Conservation (phyloP, 1,140 invertebrate species). For the Diorhabda elongata region DNA sequence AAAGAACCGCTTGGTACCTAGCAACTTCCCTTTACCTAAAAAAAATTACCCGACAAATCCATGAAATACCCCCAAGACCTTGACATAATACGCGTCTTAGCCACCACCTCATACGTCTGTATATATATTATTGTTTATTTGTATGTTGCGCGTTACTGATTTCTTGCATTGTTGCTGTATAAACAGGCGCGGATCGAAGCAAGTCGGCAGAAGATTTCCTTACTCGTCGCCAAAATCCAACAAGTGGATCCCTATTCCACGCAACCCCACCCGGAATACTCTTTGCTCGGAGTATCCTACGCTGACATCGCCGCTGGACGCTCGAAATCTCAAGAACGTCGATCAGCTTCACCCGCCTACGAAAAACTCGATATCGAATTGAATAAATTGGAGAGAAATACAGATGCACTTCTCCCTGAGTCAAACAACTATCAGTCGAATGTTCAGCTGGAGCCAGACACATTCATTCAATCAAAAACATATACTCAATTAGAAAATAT, state of each 20-base stretch:
- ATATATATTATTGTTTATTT: slow-evolving; percentile 5
- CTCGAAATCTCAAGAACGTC: slow-evolving; percentile 35
- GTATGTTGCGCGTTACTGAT: slow-evolving; percentile 40
- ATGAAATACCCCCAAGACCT: slow-evolving; percentile 22
- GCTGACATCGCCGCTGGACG: slow-evolving; percentile 46
- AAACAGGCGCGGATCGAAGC: slow-evolving; percentile 68
- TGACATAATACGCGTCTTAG: slow-evolving; percentile 39
- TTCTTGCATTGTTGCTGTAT: slow-evolving; percentile 50
- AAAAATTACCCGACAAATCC: slow-evolving; percentile 23
- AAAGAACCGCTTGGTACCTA: slow-evolving; percentile 64
- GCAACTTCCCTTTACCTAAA: slow-evolving; percentile 26
- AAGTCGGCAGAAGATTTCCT: slow-evolving; percentile 62
- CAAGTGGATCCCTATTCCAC: slow-evolving; percentile 69
- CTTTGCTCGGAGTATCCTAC: slow-evolving; percentile 50
- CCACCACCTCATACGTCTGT: slow-evolving; percentile 38
- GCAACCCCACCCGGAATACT: slow-evolving; percentile 42
- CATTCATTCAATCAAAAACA: neutral
- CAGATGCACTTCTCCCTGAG: slow-evolving; percentile 16
- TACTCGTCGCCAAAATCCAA: slow-evolving; percentile 64
- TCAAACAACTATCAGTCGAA: neutral
- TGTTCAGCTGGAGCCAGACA: neutral
- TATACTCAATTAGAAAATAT: slow-evolving; percentile 1
- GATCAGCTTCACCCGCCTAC: slow-evolving; percentile 16
- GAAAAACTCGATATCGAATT: slow-evolving; percentile 16
- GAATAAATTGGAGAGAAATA: slow-evolving; percentile 14